Conservation (phyloP, 2,113 vertebrate species). For the Alexandromys fortis region DNA sequence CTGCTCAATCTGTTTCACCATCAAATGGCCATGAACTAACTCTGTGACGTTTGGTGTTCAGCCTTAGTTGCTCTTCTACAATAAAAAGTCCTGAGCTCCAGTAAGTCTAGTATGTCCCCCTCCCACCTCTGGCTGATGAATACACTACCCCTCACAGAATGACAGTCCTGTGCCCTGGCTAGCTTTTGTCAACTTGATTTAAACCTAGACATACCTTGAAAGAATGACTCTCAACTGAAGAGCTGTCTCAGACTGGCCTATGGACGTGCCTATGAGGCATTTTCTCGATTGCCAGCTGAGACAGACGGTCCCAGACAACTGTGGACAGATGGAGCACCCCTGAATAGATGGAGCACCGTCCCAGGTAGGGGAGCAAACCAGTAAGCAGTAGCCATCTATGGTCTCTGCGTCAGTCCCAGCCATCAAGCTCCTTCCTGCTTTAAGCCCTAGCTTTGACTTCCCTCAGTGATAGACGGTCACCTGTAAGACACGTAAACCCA, state of each 20-base stretch:
- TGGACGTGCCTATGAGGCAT: not conserved
- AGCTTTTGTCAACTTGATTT: not conserved
- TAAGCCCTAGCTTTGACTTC: not conserved
- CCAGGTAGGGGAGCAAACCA: not conserved
- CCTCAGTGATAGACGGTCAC: not conserved
- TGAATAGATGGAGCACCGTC: not conserved
- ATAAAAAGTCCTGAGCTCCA: not conserved
- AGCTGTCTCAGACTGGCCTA: not conserved
- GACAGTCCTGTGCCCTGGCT: not conserved
- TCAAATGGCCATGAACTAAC: not conserved
- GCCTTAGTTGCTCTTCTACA: not conserved
- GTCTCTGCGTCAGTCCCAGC: not conserved
- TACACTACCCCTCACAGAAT: too few species aligned
- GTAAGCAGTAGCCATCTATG: not conserved
- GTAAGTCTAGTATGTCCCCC: not conserved
- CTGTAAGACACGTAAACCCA: not conserved
- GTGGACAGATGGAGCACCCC: not conserved
- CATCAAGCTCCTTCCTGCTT: not conserved
- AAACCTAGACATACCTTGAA: not conserved
- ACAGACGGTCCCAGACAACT: not conserved
- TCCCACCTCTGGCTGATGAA: fast-evolving
- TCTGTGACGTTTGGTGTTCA: not conserved
- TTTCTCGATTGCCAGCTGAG: not conserved
- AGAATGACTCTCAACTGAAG: not conserved
- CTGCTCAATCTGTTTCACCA: not conserved